Evolutionary conservation across 2,113 vertebrate genomes (phyloP), one percentile per base, ranked within the genome.

Genomic region (Upupa epops): DNA sequence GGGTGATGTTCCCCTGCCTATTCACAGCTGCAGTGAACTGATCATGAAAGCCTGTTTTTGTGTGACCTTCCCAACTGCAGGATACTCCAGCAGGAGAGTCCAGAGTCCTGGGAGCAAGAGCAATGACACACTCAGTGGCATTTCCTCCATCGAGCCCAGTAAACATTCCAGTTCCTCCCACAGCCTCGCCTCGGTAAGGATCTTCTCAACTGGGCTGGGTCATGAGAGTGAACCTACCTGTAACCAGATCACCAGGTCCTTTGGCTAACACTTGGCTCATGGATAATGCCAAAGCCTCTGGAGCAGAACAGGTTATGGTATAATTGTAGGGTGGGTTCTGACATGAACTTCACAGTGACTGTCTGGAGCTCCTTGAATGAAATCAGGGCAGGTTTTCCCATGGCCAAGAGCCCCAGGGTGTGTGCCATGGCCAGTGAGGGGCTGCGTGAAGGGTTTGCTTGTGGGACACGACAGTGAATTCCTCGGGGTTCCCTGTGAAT

Each of bases 121-220:
- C 97, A 99, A 99, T 20, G 99, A 99, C 96, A 99, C 99, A 0
- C 98, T 99, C 85, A 99, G 99, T 1, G 99, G 98, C 72, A 98
- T 99, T 88, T 99, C 99, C 28, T 99, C 99, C 59, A 97, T 99
- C 5, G 99, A 98, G 59, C 98, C 98, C 91, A 99, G 99, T 98
- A 99, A 99, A 97, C 99, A 97, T 96, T 99, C 99, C 1, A 98
- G 98, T 93, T 99, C 99, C 29, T 99, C 98, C 64, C 98, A 99
- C 97, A 99, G 99, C 96, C 86, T 99, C 4, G 94, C 98, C 68
- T 99, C 99, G 85, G 99, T 99, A 96, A 97, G 98, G 95, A 60
- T 26, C 55, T 32, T 17, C 18, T 61, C 3, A 8, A 26, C 58
- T 25, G 76, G 34, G 51, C 42, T 55, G 79, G 64, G 75, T 58